A percentile compares a stretch with the other conserved stretches of the same genome.
phyloP scores from a whole-genome alignment of 2,888 invertebrate species.

The Mechanitis mazaeus region DNA sequence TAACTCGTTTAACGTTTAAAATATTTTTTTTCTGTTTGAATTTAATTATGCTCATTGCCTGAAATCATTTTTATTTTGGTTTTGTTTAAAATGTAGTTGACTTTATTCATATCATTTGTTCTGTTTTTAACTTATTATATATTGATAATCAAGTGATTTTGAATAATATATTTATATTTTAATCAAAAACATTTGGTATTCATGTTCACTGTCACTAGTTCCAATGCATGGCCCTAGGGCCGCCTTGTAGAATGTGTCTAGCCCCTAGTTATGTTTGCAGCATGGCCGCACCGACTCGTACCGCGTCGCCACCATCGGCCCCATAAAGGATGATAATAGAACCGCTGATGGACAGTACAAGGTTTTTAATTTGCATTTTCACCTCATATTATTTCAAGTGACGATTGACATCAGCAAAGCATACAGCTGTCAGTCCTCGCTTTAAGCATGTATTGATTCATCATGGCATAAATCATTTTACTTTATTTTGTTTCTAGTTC shows the following conservation, averaged over 20 bases:
- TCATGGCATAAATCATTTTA: constrained; percentile 26
- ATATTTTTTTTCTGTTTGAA: not conserved
- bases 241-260: constrained; percentile 74
- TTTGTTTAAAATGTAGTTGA: constrained; percentile 6
- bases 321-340: constrained; percentile 95
- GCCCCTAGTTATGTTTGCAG: constrained; percentile 81
- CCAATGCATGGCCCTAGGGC: constrained; percentile 67
- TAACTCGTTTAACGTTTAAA: not conserved
- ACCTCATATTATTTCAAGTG: constrained; percentile 41
- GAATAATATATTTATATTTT: constrained; percentile 7
- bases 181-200: constrained; percentile 41
- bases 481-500: constrained; percentile 16
- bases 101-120: constrained; percentile 8
- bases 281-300: constrained; percentile 98
- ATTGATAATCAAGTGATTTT: constrained; percentile 20
- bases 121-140: constrained; percentile 1
- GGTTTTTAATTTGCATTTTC: constrained; percentile 79
- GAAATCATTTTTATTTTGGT: constrained; percentile 10
- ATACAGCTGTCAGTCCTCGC: constrained; percentile 23
- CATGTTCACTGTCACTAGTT: constrained; percentile 47
- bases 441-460: constrained; percentile 28
- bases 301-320: constrained; percentile 95
- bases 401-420: constrained; percentile 26
- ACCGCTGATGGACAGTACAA: constrained; percentile 95
- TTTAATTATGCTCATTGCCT: constrained; percentile 5